Conservation (phyloP, 1,140 invertebrate species). For the Leptopilina boulardi region DNA sequence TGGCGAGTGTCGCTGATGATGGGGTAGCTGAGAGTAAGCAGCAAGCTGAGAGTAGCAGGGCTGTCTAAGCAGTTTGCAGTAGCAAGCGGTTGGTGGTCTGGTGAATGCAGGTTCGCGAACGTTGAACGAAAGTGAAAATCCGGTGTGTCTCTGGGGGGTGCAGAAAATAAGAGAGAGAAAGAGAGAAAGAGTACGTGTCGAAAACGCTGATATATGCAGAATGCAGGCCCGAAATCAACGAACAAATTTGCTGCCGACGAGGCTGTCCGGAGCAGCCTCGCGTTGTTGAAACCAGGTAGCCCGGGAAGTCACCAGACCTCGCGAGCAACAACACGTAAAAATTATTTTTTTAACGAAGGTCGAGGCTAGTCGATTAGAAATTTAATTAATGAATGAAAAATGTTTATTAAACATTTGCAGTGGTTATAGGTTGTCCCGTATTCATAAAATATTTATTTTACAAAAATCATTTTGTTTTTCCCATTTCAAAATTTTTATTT, state of each 20-base stretch:
- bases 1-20: slow-evolving; percentile 74
- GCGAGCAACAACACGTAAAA: slow-evolving; percentile 49
- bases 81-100: slow-evolving; percentile 67
- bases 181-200: slow-evolving; percentile 32
- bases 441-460: too few species aligned
- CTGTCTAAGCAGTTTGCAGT: slow-evolving; percentile 73
- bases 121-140: slow-evolving; percentile 50
- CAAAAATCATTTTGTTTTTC: too few species aligned
- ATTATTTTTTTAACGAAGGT: slow-evolving; percentile 23
- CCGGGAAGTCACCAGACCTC: slow-evolving; percentile 67
- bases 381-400: too few species aligned
- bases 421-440: too few species aligned
- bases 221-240: background rate
- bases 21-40: slow-evolving; percentile 74
- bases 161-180: slow-evolving; percentile 50
- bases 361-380: background rate
- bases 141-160: slow-evolving; percentile 45
- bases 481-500: too few species aligned
- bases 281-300: slow-evolving; percentile 56
- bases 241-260: slow-evolving; percentile 28
- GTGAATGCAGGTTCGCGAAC: slow-evolving; percentile 65
- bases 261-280: slow-evolving; percentile 50
- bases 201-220: slow-evolving; percentile 2
- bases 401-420: too few species aligned
- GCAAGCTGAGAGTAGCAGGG: slow-evolving; percentile 73